Conservation (phyloP, 2,113 vertebrate species). For the Oreochromis aureus region DNA sequence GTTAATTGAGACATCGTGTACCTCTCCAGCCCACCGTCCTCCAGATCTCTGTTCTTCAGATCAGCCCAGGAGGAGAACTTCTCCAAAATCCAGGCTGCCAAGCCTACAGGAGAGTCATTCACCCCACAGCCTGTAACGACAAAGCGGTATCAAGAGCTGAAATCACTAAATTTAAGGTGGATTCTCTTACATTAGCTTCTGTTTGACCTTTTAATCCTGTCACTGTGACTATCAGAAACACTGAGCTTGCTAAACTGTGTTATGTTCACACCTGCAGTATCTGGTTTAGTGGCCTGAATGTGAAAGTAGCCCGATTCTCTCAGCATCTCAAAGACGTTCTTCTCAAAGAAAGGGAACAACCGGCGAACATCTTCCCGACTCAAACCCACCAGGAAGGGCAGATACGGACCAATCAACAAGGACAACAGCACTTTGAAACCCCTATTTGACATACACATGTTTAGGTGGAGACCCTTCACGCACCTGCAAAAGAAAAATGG, state of each 20-base stretch:
- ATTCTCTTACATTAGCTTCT: neutral
- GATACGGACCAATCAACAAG: constrained; percentile 75
- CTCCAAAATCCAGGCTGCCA: constrained; percentile 85
- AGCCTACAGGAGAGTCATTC: constrained; percentile 82
- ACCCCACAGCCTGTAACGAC: constrained; percentile 74
- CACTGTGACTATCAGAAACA: neutral
- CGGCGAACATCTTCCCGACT: constrained; percentile 74
- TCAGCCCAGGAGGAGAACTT: constrained; percentile 86
- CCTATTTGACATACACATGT: neutral
- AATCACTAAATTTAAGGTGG: neutral
- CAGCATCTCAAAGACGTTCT: constrained; percentile 68
- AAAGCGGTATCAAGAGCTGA: neutral
- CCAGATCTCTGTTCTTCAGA: constrained; percentile 60
- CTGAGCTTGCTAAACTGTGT: neutral
- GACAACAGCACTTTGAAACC: constrained; percentile 50
- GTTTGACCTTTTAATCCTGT: neutral
- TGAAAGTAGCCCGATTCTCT: constrained; percentile 81
- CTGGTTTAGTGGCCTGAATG: constrained; percentile 87
- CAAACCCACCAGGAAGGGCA: constrained; percentile 82
- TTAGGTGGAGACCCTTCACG: constrained; percentile 83
- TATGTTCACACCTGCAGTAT: constrained; percentile 75
- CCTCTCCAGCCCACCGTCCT: constrained; percentile 82
- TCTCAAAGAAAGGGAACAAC: constrained; percentile 78
- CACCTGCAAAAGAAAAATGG: constrained; percentile 52
- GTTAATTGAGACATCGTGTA: constrained; percentile 25